phyloP scores from a whole-genome alignment of 2,888 invertebrate genomes.

The Pilophorus perplexus region DNA sequence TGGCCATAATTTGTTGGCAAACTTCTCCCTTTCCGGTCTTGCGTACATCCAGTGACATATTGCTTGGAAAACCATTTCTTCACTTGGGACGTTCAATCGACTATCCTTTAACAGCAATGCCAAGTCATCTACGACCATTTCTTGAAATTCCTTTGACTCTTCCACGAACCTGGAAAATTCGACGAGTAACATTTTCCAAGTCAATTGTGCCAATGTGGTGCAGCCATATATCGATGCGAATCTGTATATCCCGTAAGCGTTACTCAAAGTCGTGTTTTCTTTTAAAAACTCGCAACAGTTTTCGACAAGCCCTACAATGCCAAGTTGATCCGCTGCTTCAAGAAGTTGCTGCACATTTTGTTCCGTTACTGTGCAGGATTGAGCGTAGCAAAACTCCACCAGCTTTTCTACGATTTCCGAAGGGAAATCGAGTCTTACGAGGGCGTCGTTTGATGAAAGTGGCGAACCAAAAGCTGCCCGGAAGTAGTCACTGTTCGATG shows the following conservation, averaged over 20 bases:
- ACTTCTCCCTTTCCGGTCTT: conserved; percentile 57
- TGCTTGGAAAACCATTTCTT: conserved; percentile 23
- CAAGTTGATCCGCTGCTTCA: conserved; percentile 69
- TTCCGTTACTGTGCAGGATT: conserved; percentile 62
- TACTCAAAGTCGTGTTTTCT: conserved; percentile 63
- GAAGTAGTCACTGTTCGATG: conserved; percentile 72
- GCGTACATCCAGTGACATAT: conserved; percentile 62
- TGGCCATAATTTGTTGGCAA: conserved; percentile 61
- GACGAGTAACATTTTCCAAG: conserved; percentile 54
- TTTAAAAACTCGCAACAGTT: conserved; percentile 66
- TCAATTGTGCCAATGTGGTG: conserved; percentile 58
- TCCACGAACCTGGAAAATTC: conserved; percentile 24
- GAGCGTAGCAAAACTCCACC: conserved; percentile 74
- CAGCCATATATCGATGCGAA: conserved; percentile 71
- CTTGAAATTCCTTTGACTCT: conserved; percentile 11
- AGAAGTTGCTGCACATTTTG: conserved; percentile 69
- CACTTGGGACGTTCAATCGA: conserved; percentile 63
- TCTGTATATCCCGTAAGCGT: conserved; percentile 69
- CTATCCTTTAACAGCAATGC: conserved; percentile 66
- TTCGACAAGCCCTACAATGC: conserved; percentile 69
- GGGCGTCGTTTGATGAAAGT: conserved; percentile 13
- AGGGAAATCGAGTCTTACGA: conserved; percentile 18
- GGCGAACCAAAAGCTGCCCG: conserved; percentile 66
- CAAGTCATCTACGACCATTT: conserved; percentile 57
- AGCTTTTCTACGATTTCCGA: conserved; percentile 60